Conservation (phyloP, 1,140 invertebrate species). For the Drosophila pseudoananassae region DNA sequence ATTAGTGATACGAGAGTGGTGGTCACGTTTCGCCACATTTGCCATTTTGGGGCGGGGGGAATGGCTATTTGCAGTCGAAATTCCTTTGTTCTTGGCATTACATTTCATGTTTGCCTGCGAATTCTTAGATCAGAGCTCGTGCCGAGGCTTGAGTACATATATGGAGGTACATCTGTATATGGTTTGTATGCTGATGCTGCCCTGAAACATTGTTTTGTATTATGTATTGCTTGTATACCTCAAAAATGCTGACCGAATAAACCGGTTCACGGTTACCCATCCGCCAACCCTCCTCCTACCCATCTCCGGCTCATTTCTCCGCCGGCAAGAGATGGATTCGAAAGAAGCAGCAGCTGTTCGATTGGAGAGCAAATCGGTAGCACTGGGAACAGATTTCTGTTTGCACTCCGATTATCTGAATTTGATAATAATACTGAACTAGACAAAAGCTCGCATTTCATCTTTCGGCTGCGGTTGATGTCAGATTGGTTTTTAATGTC, state of each 20-base stretch:
- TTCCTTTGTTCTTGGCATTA: constrained; percentile 44
- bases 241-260: constrained; percentile 39
- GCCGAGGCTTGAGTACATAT: constrained; percentile 8
- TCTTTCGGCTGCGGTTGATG: constrained; percentile 7
- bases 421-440: constrained; percentile 13
- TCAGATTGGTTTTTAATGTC: constrained; percentile 24
- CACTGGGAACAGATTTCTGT: constrained; percentile 37
- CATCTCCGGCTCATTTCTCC: neutral
- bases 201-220: constrained; percentile 50
- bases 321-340: constrained; percentile 31
- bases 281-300: constrained; percentile 1
- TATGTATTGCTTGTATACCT: constrained; percentile 12
- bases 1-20: constrained; percentile 35
- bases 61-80: neutral
- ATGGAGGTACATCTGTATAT: constrained; percentile 18
- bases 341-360: constrained; percentile 53
- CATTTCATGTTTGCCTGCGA: constrained; percentile 53
- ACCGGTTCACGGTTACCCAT: constrained; percentile 53
- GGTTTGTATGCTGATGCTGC: constrained; percentile 18
- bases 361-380: constrained; percentile 15
- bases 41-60: constrained; percentile 8
- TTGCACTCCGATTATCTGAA: constrained; percentile 22
- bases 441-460: constrained; percentile 3
- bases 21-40: constrained; percentile 38
- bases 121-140: constrained; percentile 8